Percentiles rank a stretch among this genome's conserved stretches.
These are phyloP conservation scores for Choloepus didactylus DNA, from an alignment of 2,797 vertebrate species.

Conservation along the genomic window DNA sequence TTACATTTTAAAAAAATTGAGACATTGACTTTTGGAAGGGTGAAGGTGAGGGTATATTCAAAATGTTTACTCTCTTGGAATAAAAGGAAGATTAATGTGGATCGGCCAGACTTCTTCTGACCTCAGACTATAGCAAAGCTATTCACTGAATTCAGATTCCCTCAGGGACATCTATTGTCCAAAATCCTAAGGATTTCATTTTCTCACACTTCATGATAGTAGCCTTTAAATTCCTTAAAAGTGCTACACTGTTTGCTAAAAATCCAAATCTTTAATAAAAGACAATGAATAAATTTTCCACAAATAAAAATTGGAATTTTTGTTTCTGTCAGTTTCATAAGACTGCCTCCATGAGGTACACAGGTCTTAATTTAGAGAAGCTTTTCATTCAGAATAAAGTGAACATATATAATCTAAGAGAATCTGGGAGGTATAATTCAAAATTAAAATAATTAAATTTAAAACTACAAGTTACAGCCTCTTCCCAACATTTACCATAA, in stretches of 20 bases:
- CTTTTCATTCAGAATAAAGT: constrained; percentile 18
- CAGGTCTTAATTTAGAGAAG: neutral
- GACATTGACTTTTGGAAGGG: neutral
- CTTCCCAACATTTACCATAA: neutral
- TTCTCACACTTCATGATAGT: neutral
- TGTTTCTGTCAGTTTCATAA: constrained; percentile 56
- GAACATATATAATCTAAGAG: neutral
- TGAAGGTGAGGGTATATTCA: neutral
- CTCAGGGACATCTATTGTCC: neutral
- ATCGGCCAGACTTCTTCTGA: neutral
- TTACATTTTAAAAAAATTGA: neutral
- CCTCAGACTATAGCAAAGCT: neutral
- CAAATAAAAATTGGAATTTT: constrained; percentile 49
- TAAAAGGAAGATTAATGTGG: neutral
- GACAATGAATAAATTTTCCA: constrained; percentile 29
- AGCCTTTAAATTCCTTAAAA: constrained; percentile 32
- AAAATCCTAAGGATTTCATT: neutral
- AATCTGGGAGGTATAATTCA: neutral
- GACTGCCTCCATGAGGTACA: neutral
- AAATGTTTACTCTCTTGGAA: neutral
- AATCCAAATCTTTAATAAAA: constrained; percentile 45
- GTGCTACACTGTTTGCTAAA: constrained; percentile 28
- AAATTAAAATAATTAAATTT: neutral
- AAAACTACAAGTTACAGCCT: neutral
- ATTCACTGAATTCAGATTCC: neutral